phyloP scores from a whole-genome alignment of 2,113 vertebrate genomes.

The Lophius piscatorius region DNA sequence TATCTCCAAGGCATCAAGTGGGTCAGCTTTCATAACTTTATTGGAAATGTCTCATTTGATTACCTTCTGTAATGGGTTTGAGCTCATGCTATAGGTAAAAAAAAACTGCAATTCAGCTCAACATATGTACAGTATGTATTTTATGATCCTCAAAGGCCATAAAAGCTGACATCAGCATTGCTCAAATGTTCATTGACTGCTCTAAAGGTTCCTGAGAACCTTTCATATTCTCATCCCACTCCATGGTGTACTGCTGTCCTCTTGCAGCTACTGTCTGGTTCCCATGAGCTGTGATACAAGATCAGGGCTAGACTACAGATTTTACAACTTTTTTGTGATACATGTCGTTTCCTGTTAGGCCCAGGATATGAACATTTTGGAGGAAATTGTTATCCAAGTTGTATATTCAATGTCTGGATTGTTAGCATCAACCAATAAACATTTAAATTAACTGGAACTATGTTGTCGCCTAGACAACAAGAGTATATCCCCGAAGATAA shows the following conservation, averaged over 20 bases:
- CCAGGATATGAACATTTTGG: constrained; percentile 7
- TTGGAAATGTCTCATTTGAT: constrained; percentile 19
- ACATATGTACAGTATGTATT: constrained; percentile 18
- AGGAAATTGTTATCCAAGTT: not conserved
- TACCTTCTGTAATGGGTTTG: constrained; percentile 5
- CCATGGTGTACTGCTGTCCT: constrained; percentile 22
- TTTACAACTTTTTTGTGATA: constrained; percentile 17
- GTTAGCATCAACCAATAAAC: too few relatives aligned
- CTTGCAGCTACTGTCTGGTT: constrained; percentile 48
- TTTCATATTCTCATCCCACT: constrained; percentile 34
- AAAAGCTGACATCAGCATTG: constrained; percentile 57
- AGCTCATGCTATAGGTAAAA: not conserved
- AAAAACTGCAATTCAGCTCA: constrained; percentile 14
- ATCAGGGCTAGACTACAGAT: constrained; percentile 25
- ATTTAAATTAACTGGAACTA: too few relatives aligned
- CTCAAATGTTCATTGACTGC: constrained; percentile 50
- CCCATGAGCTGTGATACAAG: constrained; percentile 54
- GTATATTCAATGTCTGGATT: not conserved
- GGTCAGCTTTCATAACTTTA: constrained; percentile 14
- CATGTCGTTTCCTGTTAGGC: not conserved
- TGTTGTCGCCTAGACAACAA: too few relatives aligned
- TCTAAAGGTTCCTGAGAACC: constrained; percentile 52
- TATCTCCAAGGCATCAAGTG: constrained; percentile 1
- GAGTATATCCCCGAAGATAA: too few relatives aligned
- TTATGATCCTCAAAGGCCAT: constrained; percentile 37